These are phyloP conservation scores for Syngnathus scovelli DNA, from an alignment of 2,113 vertebrate species.

Conservation along the genomic window DNA sequence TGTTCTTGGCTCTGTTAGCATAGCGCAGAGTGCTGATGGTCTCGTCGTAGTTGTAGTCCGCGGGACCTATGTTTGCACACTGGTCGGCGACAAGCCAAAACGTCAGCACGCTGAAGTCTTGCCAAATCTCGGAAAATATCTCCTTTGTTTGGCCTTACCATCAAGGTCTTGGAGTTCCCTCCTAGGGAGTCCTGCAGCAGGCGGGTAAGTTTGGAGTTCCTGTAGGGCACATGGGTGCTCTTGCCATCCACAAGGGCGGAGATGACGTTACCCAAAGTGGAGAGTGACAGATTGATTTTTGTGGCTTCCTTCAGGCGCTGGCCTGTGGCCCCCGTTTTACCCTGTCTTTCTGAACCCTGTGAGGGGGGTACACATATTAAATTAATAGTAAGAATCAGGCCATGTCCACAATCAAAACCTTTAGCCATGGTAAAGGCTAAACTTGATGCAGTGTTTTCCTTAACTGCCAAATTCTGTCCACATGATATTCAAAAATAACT, in stretches of 20 bases:
- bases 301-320: slow-evolving; percentile 96
- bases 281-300: slow-evolving; percentile 96
- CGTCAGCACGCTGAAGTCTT: background rate
- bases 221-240: slow-evolving; percentile 96
- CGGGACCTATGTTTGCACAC: slow-evolving; percentile 98
- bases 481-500: background rate
- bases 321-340: slow-evolving; percentile 95
- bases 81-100: slow-evolving; percentile 41
- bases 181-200: slow-evolving; percentile 95
- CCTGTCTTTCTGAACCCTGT: slow-evolving; percentile 95
- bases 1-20: slow-evolving; percentile 98
- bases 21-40: slow-evolving; percentile 97
- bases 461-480: background rate
- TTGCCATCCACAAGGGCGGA: slow-evolving; percentile 97
- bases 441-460: background rate
- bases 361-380: background rate
- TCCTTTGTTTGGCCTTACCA: slow-evolving; percentile 70
- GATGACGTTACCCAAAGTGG: slow-evolving; percentile 95
- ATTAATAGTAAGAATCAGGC: background rate
- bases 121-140: background rate
- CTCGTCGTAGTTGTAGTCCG: slow-evolving; percentile 98
- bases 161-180: slow-evolving; percentile 99
- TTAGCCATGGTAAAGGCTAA: background rate
- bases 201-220: slow-evolving; percentile 95
- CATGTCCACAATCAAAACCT: background rate